Base-by-base conservation (phyloP, 2,888 invertebrate species). In the Strigamia transsilvanica region DNA sequence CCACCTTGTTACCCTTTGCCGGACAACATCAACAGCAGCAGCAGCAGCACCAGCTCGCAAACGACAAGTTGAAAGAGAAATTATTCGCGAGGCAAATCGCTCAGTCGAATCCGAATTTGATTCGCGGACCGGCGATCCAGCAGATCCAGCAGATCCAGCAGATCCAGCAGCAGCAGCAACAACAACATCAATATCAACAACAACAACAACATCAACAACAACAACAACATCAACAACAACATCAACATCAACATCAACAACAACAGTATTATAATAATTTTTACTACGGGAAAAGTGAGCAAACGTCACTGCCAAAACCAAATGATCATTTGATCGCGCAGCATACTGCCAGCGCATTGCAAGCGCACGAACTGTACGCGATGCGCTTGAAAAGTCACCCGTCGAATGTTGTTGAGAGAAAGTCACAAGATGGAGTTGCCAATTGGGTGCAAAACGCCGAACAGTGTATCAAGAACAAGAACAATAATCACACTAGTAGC, bases 1-100 rank as follows among this genome's bases (percentile, higher is more conserved):
- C 27, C 2, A 73, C 73, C 12, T 18, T 61, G 9, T 27, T 73
- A 18, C 56, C 56, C 1, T 56, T 56, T 18, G 18, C 56, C 56
- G 56, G 56, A 9, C 56, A 18, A 15, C 46, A 10, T 2, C 13
- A 13, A 15, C 46, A 56, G 2, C n/a, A 15, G 18, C 6, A 15
- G 12, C 32, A 73, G 12, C 32, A 73, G 3, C 79, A 41, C 79
- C 12, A 21, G 41, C 9, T 79, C 32, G 15, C 79, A n/a, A 79
- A 79, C n/a, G 79, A 79, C n/a, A 38, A 41, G 13, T 18, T 79
- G 15, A 79, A 79, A 41, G n/a, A 79, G n/a, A 79, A 79, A 79
- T 21, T 79, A 6, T 42, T 42, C 5, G 38, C 12, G 18, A 79
- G 38, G 38, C 79, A 79, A 79, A 38, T 23, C 12, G 6, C n/a